Conservation (phyloP, 2,888 invertebrate genomes). For the Drosophila pseudotakahashii region DNA sequence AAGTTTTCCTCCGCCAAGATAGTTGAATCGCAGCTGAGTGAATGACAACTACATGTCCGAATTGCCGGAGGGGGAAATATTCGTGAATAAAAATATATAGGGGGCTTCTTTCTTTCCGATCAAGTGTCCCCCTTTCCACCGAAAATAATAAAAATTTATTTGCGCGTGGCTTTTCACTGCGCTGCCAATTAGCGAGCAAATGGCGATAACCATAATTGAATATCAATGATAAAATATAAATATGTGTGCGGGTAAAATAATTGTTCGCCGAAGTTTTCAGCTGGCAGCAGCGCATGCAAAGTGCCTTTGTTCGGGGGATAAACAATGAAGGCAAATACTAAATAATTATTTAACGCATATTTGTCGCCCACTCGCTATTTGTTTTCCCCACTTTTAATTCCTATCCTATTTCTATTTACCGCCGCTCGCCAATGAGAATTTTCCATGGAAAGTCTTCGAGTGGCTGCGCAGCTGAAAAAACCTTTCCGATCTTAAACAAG, state of each 20-base stretch:
- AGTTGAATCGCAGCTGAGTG: conserved; percentile 4
- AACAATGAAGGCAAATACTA: conserved; percentile 45
- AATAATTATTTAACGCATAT: conserved; percentile 58
- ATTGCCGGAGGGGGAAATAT: not conserved
- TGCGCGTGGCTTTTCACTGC: conserved; percentile 55
- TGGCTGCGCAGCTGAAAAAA: conserved; percentile 61
- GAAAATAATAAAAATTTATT: conserved; percentile 47
- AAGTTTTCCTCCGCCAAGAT: conserved; percentile 12
- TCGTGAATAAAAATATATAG: not conserved
- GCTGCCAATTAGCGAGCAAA: conserved; percentile 54
- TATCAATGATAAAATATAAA: conserved; percentile 62
- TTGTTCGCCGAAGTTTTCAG: conserved; percentile 41
- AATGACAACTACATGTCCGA: conserved; percentile 15
- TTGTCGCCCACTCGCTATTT: conserved; percentile 48
- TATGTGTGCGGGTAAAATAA: conserved; percentile 44
- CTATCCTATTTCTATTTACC: conserved; percentile 42
- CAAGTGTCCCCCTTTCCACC: not conserved
- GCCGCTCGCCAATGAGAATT: conserved; percentile 34
- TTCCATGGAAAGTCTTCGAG: conserved; percentile 19
- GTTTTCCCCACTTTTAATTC: conserved; percentile 25
- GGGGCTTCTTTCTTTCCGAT: not conserved
- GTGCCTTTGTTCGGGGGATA: conserved; percentile 47
- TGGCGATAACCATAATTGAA: conserved; percentile 70
- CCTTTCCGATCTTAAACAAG: not conserved
- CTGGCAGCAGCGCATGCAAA: conserved; percentile 36